phyloP scores from a whole-genome alignment of 2,113 vertebrate genomes.

The Corythaixoides concolor region DNA sequence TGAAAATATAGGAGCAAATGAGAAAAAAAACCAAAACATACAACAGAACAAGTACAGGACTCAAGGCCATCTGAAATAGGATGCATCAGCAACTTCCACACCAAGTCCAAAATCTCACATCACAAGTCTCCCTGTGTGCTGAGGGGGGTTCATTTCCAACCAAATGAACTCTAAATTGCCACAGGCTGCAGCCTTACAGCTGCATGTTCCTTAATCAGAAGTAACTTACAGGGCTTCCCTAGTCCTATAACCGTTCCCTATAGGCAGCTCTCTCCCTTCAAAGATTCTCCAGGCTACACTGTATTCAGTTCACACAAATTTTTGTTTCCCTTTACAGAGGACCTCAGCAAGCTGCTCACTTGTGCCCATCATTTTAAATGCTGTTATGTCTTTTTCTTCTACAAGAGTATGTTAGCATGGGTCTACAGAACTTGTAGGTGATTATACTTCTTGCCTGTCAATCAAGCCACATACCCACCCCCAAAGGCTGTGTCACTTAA shows the following conservation, averaged over 20 bases:
- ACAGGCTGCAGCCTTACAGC: background rate
- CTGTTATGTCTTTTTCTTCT: background rate
- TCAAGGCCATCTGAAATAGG: background rate
- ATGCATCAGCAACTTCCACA: background rate
- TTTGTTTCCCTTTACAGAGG: background rate
- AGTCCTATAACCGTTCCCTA: background rate
- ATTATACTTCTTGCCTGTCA: background rate
- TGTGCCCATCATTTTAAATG: background rate
- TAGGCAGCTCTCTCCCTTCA: background rate
- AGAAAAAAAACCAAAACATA: too few species aligned
- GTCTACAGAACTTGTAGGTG: background rate
- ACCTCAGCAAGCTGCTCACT: background rate
- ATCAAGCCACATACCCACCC: background rate
- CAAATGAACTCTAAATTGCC: background rate
- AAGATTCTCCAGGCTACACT: background rate
- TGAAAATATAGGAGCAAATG: background rate
- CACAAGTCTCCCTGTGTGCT: background rate
- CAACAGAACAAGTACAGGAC: background rate
- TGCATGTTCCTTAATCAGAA: background rate
- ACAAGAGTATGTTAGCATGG: background rate
- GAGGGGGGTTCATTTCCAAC: background rate
- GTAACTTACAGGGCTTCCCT: background rate
- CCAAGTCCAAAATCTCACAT: background rate
- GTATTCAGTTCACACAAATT: background rate
- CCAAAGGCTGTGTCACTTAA: background rate